Evolutionary conservation across 2,113 vertebrate genomes (phyloP).

Genomic region (Gasterosteus aculeatus): DNA sequence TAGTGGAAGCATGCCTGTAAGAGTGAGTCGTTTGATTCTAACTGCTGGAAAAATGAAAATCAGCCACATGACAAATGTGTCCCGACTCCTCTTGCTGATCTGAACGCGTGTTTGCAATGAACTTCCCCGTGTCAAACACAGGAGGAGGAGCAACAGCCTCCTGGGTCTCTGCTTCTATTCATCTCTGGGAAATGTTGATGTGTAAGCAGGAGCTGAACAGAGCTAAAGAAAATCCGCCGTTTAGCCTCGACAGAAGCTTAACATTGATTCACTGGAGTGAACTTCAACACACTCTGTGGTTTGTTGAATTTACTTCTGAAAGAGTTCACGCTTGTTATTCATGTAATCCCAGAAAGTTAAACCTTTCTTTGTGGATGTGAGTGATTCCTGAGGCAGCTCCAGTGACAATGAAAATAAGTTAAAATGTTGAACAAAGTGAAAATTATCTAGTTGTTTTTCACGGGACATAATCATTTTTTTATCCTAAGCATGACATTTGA

Average conservation of each 20-base stretch:
- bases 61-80: not conserved
- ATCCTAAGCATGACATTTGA: not conserved
- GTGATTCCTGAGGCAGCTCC: constrained; percentile 16
- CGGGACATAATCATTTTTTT: not conserved
- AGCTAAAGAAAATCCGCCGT: constrained; percentile 10
- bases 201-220: constrained; percentile 35
- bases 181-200: constrained; percentile 18
- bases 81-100: constrained; percentile 25
- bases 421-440: constrained; percentile 6
- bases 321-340: constrained; percentile 33
- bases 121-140: constrained; percentile 23
- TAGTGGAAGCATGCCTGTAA: constrained; percentile 10
- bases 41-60: not conserved
- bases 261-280: constrained; percentile 31
- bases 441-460: not conserved
- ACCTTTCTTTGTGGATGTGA: constrained; percentile 35
- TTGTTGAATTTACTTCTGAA: constrained; percentile 38
- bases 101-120: constrained; percentile 27
- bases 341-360: constrained; percentile 28
- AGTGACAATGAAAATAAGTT: constrained; percentile 26
- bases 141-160: not conserved
- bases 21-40: not conserved
- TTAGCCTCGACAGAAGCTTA: constrained; percentile 21
- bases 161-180: constrained; percentile 16
- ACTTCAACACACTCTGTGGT: constrained; percentile 13